phyloP scores from a whole-genome alignment of 2,113 vertebrate species.

The Chaetodon trifascialis region DNA sequence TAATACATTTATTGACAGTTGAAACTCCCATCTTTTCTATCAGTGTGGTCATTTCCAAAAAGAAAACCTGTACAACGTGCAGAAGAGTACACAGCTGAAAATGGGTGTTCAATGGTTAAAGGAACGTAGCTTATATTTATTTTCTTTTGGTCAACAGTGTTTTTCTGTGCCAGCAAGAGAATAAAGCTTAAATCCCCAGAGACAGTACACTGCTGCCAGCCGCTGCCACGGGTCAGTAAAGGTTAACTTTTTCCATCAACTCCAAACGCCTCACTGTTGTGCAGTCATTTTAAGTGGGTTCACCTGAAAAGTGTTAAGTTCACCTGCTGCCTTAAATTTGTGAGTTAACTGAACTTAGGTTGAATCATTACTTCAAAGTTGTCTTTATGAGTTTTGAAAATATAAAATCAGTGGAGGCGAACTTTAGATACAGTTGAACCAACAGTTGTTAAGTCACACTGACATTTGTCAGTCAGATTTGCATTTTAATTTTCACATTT shows the following conservation, averaged over 20 bases:
- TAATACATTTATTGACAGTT: conserved; percentile 17
- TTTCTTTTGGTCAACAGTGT: neutral
- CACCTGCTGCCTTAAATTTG: neutral
- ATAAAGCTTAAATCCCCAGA: conserved; percentile 15
- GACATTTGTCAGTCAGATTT: too few species aligned
- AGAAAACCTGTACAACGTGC: neutral
- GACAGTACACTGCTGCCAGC: neutral
- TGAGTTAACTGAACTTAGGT: neutral
- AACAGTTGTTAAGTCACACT: neutral
- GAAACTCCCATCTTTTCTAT: neutral
- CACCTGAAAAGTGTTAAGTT: neutral
- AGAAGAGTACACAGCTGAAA: neutral
- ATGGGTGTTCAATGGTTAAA: neutral
- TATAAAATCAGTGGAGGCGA: neutral
- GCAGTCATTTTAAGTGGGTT: neutral
- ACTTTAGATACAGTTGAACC: neutral
- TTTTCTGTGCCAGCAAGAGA: conserved; percentile 25
- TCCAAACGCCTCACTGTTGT: neutral
- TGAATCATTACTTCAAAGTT: neutral
- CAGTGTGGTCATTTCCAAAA: neutral
- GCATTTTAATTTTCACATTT: too few species aligned
- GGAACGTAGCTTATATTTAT: neutral
- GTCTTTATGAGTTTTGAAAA: too few species aligned
- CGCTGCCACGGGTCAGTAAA: conserved; percentile 5
- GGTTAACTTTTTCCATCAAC: conserved; percentile 11